Evolutionary conservation across 2,888 invertebrate genomes (phyloP).

Genomic region (Cataglyphis rosenhaueri): DNA sequence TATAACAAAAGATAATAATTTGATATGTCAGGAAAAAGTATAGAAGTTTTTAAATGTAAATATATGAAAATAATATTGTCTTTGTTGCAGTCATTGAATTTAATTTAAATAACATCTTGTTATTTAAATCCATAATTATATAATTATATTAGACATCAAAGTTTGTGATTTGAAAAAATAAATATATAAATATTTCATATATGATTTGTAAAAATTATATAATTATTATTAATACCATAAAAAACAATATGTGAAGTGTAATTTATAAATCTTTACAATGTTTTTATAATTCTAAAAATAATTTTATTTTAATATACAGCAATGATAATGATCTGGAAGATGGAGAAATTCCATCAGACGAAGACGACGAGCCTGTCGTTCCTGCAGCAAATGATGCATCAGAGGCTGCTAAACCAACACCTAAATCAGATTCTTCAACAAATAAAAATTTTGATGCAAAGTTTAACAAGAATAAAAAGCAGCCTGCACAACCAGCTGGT

Average conservation of each 20-base stretch:
- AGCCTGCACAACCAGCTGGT: constrained; percentile 68
- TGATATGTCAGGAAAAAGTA: neutral
- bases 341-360: constrained; percentile 93
- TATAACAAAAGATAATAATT: neutral
- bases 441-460: constrained; percentile 81
- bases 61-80: constrained; percentile 49
- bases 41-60: neutral
- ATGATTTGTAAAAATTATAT: neutral
- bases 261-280: neutral
- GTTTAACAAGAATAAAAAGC: constrained; percentile 80
- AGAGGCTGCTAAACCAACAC: constrained; percentile 86
- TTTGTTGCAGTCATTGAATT: constrained; percentile 51
- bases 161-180: neutral
- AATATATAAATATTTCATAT: too few species aligned
- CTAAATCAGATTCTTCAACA: constrained; percentile 82
- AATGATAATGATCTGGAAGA: constrained; percentile 92
- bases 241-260: neutral
- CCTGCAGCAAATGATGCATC: constrained; percentile 80
- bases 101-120: neutral
- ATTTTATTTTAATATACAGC: constrained; percentile 50
- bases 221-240: neutral
- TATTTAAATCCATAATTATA: neutral
- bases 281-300: neutral
- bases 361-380: constrained; percentile 86
- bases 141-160: neutral